Evolutionary conservation across 2,888 invertebrate genomes (phyloP).

Genomic region (Aspidiotus rigidus): DNA sequence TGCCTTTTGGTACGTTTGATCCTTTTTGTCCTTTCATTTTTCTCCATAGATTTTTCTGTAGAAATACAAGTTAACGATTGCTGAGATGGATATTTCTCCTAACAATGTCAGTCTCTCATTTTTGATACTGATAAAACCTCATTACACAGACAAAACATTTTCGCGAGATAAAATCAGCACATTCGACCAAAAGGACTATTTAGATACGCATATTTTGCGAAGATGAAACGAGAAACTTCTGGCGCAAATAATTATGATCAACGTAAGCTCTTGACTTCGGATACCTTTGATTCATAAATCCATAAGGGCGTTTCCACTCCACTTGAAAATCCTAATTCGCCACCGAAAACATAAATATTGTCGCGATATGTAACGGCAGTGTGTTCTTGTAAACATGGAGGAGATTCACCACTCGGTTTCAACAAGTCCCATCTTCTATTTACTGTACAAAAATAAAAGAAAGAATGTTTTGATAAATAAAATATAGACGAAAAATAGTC

Average conservation of each 20-base stretch:
- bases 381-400: constrained; percentile 77
- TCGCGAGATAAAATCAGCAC: not conserved
- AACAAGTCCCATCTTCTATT: constrained; percentile 66
- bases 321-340: constrained; percentile 68
- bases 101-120: not conserved
- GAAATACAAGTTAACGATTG: constrained; percentile 32
- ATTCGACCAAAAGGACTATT: not conserved
- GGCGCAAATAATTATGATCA: no score
- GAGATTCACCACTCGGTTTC: constrained; percentile 57
- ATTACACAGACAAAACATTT: not conserved
- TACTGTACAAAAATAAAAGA: constrained; percentile 47
- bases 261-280: not conserved
- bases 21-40: constrained; percentile 52
- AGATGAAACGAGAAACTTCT: no score
- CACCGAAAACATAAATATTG: constrained; percentile 74
- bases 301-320: constrained; percentile 74
- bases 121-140: not conserved
- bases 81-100: no score
- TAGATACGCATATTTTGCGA: no score
- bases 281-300: constrained; percentile 67
- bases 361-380: constrained; percentile 67
- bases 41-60: constrained; percentile 51
- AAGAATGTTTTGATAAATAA: not conserved
- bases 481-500: no score
- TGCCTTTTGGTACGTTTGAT: constrained; percentile 57